Evolutionary conservation across 2,797 vertebrate species (phyloP).

Genomic region (Pseudochromis fuscus): DNA sequence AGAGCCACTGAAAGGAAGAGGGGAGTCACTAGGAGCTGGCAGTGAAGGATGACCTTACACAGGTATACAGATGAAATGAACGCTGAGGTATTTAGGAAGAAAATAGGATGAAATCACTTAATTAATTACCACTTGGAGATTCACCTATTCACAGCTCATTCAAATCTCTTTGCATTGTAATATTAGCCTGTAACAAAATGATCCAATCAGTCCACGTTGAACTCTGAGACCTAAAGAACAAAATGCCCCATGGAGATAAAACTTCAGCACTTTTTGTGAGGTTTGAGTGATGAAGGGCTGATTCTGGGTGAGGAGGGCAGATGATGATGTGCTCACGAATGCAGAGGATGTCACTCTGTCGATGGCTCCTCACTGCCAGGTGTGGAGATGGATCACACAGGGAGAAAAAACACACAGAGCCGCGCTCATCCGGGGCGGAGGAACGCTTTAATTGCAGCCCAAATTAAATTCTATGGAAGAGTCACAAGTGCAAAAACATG

Average conservation of each 20-base stretch:
- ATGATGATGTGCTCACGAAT: conserved; percentile 71
- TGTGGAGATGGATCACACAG: conserved; percentile 62
- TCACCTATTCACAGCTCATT: background rate
- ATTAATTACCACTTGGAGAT: conserved; percentile 39
- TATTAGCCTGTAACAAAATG: background rate
- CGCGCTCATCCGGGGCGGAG: conserved; percentile 43
- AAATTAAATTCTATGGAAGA: conserved; percentile 23
- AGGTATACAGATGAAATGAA: conserved; percentile 70
- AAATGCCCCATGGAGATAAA: conserved; percentile 23
- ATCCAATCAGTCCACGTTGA: too few relatives aligned
- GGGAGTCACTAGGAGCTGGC: conserved; percentile 68
- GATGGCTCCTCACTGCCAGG: conserved; percentile 51
- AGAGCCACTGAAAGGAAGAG: conserved; percentile 70
- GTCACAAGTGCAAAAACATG: conserved; percentile 5
- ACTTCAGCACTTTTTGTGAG: conserved; percentile 11
- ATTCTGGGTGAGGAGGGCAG: conserved; percentile 66
- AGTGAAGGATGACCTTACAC: conserved; percentile 72
- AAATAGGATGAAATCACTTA: conserved; percentile 45
- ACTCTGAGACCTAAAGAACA: background rate
- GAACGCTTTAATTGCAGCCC: conserved; percentile 33
- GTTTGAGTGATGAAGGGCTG: conserved; percentile 74
- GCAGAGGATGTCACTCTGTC: conserved; percentile 62
- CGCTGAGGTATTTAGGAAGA: conserved; percentile 26
- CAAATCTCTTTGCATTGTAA: background rate
- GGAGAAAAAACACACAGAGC: conserved; percentile 23